A percentile compares a stretch with the other conserved stretches of the same genome.
These are phyloP conservation scores for Mactra quadrangularis DNA, from an alignment of 1,140 invertebrate species.

Conservation along the genomic window DNA sequence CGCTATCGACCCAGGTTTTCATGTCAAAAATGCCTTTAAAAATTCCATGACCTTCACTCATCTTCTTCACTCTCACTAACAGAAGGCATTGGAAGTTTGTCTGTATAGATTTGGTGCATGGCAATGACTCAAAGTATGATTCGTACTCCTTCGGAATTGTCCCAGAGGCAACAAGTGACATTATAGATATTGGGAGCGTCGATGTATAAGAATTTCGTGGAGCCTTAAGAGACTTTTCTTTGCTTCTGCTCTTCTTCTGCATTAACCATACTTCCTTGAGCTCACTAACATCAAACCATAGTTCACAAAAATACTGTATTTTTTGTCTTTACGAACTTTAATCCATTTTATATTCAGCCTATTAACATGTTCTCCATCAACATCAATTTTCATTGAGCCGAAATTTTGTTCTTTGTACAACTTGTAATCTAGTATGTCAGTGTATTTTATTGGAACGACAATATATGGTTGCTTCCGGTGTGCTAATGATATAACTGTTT, in stretches of 20 bases:
- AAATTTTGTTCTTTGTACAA: not conserved
- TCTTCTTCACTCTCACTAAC: not conserved
- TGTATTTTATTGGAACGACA: conserved; percentile 43
- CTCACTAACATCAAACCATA: not conserved
- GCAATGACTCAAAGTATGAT: no score
- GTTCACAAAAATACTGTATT: conserved; percentile 1
- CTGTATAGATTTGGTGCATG: conserved; percentile 11
- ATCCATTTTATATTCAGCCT: conserved; percentile 59
- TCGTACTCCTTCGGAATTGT: no score
- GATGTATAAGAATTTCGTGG: conserved; percentile 1
- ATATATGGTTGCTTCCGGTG: conserved; percentile 52
- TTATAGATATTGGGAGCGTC: conserved; percentile 7
- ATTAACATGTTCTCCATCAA: conserved; percentile 40
- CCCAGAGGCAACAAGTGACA: conserved; percentile 2
- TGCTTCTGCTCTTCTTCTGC: conserved; percentile 14
- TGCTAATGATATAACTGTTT: conserved; percentile 47
- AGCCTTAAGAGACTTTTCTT: conserved; percentile 15
- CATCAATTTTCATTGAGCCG: conserved; percentile 9
- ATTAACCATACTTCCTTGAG: conserved; percentile 16
- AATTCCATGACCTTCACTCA: no score
- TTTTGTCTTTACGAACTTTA: conserved; percentile 13
- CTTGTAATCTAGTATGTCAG: conserved; percentile 56
- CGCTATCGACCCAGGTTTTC: no score
- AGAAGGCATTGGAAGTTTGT: conserved; percentile 10
- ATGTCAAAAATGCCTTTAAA: no score